A percentile compares a stretch with the other conserved stretches of the same genome.
Evolutionary conservation across 2,797 vertebrate genomes (phyloP).

Genomic region (Amphiprion clarkii): DNA sequence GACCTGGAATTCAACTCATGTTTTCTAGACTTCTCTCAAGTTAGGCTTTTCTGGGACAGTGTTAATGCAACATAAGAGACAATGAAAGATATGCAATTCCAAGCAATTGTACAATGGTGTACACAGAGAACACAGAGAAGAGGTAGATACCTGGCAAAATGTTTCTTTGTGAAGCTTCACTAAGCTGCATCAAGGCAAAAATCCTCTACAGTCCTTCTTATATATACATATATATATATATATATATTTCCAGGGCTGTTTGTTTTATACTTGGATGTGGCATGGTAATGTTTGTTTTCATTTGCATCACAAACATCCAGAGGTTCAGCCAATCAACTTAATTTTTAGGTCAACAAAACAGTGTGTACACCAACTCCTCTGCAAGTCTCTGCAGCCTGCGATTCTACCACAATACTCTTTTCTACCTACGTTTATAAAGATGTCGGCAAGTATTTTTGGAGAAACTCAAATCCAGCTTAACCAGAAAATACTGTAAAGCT

Average conservation of each 20-base stretch:
- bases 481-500: slow-evolving; percentile 13
- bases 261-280: not conserved
- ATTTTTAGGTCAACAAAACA: slow-evolving; percentile 3
- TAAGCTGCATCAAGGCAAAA: not conserved
- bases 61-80: not conserved
- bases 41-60: slow-evolving; percentile 8
- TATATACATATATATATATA: not conserved
- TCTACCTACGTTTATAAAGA: not conserved
- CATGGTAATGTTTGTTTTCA: not conserved
- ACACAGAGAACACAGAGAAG: not conserved
- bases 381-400: not conserved
- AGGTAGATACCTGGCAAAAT: not conserved
- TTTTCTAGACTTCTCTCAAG: not conserved
- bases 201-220: not conserved
- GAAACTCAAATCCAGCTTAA: slow-evolving; percentile 7
- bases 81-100: not conserved
- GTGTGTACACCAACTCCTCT: not conserved
- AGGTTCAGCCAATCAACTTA: slow-evolving; percentile 1
- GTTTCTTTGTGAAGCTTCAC: not conserved
- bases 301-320: not conserved
- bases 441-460: slow-evolving; percentile 9
- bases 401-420: not conserved
- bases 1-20: not conserved
- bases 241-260: not conserved
- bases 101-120: not conserved